Evolutionary conservation across 2,113 vertebrate genomes (phyloP).

Genomic region (Proteles cristata): DNA sequence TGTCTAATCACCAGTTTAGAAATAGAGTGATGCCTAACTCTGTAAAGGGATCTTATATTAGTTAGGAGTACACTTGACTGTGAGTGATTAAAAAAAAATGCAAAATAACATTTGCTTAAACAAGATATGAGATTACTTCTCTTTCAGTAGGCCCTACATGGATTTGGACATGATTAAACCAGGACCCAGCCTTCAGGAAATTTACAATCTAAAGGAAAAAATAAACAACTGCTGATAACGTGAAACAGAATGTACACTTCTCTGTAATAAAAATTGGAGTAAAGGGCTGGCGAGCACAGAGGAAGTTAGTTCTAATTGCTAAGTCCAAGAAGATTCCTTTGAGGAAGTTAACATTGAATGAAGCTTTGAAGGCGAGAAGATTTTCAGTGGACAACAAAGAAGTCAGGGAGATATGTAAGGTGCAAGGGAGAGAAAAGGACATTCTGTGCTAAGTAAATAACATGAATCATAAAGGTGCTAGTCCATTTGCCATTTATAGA

Average conservation of each 20-base stretch:
- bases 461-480: background rate
- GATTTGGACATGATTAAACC: background rate
- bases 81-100: background rate
- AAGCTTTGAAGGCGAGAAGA: conserved; percentile 1
- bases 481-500: background rate
- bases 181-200: background rate
- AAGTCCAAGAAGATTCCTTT: background rate
- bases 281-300: background rate
- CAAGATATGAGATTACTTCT: conserved; percentile 28
- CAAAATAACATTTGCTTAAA: conserved; percentile 31
- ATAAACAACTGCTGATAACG: background rate
- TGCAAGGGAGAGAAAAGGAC: background rate
- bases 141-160: background rate
- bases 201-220: conserved; percentile 22
- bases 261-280: background rate
- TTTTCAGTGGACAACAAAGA: conserved; percentile 9
- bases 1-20: background rate
- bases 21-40: background rate
- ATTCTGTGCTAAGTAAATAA: background rate
- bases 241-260: background rate
- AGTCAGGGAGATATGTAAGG: background rate
- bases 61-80: background rate
- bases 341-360: background rate
- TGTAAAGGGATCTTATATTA: background rate
- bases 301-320: background rate